phyloP scores from a whole-genome alignment of 2,888 invertebrate genomes.

The Miltochrista miniata region DNA sequence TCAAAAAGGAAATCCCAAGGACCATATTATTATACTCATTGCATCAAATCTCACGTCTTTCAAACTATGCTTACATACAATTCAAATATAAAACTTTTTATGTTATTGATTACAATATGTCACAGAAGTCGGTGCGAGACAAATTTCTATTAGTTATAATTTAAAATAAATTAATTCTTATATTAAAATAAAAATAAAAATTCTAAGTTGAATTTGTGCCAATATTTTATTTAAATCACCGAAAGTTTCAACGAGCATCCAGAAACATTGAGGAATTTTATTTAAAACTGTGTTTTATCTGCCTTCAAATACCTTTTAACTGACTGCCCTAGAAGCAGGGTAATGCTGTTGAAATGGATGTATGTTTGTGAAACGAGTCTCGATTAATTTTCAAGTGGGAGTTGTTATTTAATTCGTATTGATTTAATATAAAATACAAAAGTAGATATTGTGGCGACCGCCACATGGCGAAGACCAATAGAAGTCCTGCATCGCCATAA shows the following conservation, averaged over 20 bases:
- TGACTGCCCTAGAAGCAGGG: too few species aligned
- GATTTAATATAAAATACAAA: too few species aligned
- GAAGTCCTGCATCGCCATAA: too few species aligned
- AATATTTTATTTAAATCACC: slow-evolving; percentile 69
- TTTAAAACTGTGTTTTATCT: slow-evolving; percentile 32
- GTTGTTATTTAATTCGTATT: too few species aligned
- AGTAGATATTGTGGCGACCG: too few species aligned
- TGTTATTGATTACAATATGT: slow-evolving; percentile 42
- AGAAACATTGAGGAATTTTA: slow-evolving; percentile 52
- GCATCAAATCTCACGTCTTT: too few species aligned
- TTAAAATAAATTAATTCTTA: too few species aligned
- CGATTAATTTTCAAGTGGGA: too few species aligned
- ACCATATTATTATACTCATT: background rate
- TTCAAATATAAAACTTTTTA: slow-evolving; percentile 32
- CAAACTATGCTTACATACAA: slow-evolving; percentile 9
- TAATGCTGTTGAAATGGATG: too few species aligned
- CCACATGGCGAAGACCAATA: too few species aligned
- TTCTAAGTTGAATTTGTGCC: slow-evolving; percentile 63
- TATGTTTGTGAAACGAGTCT: too few species aligned
- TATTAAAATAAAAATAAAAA: slow-evolving; percentile 70
- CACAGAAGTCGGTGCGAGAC: slow-evolving; percentile 44
- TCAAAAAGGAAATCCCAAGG: background rate
- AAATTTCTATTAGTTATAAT: slow-evolving; percentile 66
- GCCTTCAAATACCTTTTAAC: slow-evolving; percentile 1
- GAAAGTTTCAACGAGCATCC: slow-evolving; percentile 51